These are phyloP conservation scores for Poecilus cupreus DNA, from an alignment of 2,888 invertebrate genomes.

Conservation along the genomic window DNA sequence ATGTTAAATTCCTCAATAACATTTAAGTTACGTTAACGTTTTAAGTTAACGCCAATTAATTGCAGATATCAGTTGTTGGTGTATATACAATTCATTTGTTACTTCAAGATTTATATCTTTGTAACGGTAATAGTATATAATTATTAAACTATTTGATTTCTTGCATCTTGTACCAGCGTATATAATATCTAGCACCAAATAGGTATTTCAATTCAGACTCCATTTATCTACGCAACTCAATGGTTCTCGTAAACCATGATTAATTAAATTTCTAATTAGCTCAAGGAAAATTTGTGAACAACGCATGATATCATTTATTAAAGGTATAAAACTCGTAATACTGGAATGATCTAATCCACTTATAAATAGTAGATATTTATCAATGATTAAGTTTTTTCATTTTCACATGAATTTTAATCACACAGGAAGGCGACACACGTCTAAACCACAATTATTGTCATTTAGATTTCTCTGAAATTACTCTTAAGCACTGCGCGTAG, in stretches of 20 bases:
- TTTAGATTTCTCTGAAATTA: slow-evolving; percentile 6
- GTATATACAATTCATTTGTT: background rate
- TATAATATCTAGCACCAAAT: background rate
- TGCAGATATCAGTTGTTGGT: background rate
- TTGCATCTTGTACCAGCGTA: background rate
- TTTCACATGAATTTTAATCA: slow-evolving; percentile 10
- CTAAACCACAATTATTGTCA: slow-evolving; percentile 9
- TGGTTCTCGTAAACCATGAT: background rate
- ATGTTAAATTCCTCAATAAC: background rate
- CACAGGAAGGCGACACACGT: slow-evolving; percentile 10
- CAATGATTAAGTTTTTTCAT: background rate
- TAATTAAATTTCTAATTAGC: slow-evolving; percentile 5
- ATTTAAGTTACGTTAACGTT: background rate
- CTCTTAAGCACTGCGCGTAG: too few relatives aligned
- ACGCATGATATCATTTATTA: slow-evolving; percentile 7
- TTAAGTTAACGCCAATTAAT: background rate
- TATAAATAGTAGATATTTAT: background rate
- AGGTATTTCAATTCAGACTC: background rate
- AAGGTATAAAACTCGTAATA: background rate
- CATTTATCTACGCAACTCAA: background rate
- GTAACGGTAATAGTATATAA: background rate
- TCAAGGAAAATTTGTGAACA: slow-evolving; percentile 13
- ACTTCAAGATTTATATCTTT: background rate
- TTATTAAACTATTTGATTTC: background rate
- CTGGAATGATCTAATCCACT: background rate